A percentile compares a stretch with the other conserved stretches of the same genome.
Conservation (phyloP, 2,888 invertebrate species). For the Brachylomia viminalis region DNA sequence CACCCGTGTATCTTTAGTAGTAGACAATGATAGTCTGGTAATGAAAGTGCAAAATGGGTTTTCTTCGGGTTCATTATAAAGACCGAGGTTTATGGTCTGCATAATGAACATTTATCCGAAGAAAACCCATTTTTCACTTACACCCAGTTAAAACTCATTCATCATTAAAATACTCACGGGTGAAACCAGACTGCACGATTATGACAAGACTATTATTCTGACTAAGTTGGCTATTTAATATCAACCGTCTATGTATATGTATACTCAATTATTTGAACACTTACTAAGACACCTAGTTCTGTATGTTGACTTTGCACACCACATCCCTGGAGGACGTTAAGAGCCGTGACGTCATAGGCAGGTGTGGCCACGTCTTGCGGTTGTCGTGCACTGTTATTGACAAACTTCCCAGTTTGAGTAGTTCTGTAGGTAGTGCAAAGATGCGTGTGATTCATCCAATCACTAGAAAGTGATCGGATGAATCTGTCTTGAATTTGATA, state of each 20-base stretch:
- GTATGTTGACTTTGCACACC: background rate
- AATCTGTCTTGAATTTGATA: too few species aligned
- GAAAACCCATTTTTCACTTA: too few species aligned
- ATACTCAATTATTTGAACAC: background rate
- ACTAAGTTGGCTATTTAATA: background rate
- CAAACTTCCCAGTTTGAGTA: background rate
- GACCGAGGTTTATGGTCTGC: too few species aligned
- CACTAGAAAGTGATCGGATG: too few species aligned
- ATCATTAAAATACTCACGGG: too few species aligned
- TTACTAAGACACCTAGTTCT: background rate
- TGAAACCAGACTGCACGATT: too few species aligned
- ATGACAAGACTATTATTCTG: too few species aligned
- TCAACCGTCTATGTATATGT: background rate
- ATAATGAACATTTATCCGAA: too few species aligned
- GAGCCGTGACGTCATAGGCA: conserved; percentile 31
- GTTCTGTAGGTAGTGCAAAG: background rate
- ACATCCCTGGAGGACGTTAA: background rate
- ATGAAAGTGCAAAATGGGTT: background rate
- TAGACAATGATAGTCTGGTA: background rate
- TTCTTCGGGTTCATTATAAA: background rate
- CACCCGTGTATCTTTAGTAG: background rate
- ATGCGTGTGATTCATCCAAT: too few species aligned
- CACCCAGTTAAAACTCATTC: too few species aligned
- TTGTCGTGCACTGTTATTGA: conserved; percentile 40
- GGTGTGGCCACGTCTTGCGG: conserved; percentile 52